Base-by-base conservation (phyloP, 2,113 vertebrate species). In the Ammodramus savannarum region DNA sequence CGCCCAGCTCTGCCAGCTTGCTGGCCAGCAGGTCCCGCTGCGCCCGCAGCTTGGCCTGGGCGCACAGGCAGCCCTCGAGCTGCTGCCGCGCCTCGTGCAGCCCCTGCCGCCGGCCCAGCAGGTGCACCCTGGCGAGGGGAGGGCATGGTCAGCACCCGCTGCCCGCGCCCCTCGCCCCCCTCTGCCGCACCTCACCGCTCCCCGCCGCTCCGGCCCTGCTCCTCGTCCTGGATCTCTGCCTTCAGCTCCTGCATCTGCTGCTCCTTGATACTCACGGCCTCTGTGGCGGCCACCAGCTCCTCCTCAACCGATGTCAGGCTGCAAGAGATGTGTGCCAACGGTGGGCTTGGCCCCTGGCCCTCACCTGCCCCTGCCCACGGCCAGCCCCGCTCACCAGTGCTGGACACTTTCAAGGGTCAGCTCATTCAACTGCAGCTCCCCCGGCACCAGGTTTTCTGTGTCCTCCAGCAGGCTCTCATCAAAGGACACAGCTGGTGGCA, bases 381-480 rank as follows among this genome's bases (percentile, higher is more conserved):
- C 39, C 11, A 0, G 29, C 31, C 63, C 68, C 10, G 38, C 98
- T 79, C 95, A 99, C 99, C 97, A 98, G 97, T 99, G 99, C 93
- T 99, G 99, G 80, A 99, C 94, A 1, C 97, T 98, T 95, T 99
- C 99, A 6, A 99, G 27, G 0, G 99, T 99, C 84, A 99, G 98
- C 59, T 99, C 98, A 0, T 99, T 99, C 80, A 99, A 93, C 95
- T 99, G 98, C 69, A 99, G 97, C 89, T 99, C 98, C 19, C 98
- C 98, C 0, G 98, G 95, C 5, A 77, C 95, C 32, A 99, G 97
- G 26, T 67, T 69, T 22, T 99, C 99, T 0, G 97, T 90, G 49
- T 99, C 99, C 72, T 99, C 99, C 65, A 99, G 95, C 73, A 99
- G 92, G 17, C 98, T 98, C 83, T 96, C 97, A 4, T 99, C 99